Base-by-base conservation (phyloP, 2,113 vertebrate genomes). In the Spermophilus dauricus region DNA sequence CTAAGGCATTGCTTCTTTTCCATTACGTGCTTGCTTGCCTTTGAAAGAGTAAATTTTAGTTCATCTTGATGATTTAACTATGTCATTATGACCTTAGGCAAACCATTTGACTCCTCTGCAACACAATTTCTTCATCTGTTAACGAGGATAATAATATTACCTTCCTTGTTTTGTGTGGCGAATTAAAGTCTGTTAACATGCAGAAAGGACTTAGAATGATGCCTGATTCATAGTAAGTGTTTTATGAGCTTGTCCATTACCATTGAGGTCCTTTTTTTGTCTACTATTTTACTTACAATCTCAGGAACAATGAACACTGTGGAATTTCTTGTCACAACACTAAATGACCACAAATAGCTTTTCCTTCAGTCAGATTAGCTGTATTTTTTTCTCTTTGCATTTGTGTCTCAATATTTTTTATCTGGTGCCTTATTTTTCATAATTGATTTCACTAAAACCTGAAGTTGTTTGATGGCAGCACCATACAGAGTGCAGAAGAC, bases 341-440 rank as follows among this genome's bases (percentile, higher is more conserved):
- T 80, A 37, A 45, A 30, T 69, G 24, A 2, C 9, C 78, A 17
- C 34, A 42, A 8, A 20, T 75, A 42, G 6, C 8, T 53, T 84
- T 63, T 70, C 16, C 42, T 18, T 39, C 51, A 16, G 34, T 48
- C n/a, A 70, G 24, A 53, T 65, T 87, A 78, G 32, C 58, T 42
- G 16, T 56, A 65, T 61, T 11, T 85, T 78, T 78, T 96, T 89
- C 32, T 89, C 80, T 76, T 87, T 92, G 18, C 69, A 8, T 90
- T 56, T 4, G 37, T 17, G 37, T 45, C 6, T 45, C 32, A 56
- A 0, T 65, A 42, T 81, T 91, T 65, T 65, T 70, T 75, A 63
- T 24, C 2, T 94, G 18, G 4, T 87, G 48, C 28, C 39, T 77
- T 89, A 37, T 63, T 94, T 82, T 86, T 22, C 48, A 72, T 77